phyloP scores from a whole-genome alignment of 2,797 vertebrate genomes.

The Hemibagrus guttatus region DNA sequence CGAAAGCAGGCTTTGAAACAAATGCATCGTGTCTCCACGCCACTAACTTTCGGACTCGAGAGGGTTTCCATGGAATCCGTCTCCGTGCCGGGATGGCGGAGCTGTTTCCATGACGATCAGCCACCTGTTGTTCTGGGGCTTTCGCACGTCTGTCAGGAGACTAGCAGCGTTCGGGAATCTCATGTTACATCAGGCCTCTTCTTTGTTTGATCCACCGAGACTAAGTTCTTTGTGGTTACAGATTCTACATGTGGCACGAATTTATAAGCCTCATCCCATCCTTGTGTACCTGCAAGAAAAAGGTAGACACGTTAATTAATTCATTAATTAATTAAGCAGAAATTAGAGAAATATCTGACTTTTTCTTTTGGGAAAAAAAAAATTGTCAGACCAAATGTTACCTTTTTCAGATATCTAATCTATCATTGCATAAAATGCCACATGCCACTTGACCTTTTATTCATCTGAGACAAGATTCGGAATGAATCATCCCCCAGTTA shows the following conservation, averaged over 20 bases:
- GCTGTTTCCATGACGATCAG: conserved; percentile 64
- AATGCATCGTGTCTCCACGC: conserved; percentile 23
- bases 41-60: conserved; percentile 40
- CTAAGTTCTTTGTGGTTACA: conserved; percentile 9
- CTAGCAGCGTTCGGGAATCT: conserved; percentile 60
- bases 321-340: too few relatives aligned
- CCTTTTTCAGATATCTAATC: background rate
- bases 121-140: conserved; percentile 77
- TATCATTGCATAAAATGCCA: conserved; percentile 15
- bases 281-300: background rate
- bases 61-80: conserved; percentile 67
- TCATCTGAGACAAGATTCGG: background rate
- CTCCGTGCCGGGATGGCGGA: conserved; percentile 60
- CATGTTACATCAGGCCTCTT: conserved; percentile 71
- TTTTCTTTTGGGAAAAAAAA: background rate
- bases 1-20: background rate
- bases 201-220: conserved; percentile 53
- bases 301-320: background rate
- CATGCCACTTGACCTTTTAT: conserved; percentile 12
- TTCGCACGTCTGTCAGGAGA: conserved; percentile 69
- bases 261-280: background rate
- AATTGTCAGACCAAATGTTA: background rate
- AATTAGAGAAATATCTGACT: background rate
- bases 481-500: background rate
- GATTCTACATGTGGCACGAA: background rate